Percentiles rank a stretch among this genome's conserved stretches.
These are phyloP conservation scores for Zygaena filipendulae DNA, from an alignment of 2,888 invertebrate genomes.

Conservation along the genomic window DNA sequence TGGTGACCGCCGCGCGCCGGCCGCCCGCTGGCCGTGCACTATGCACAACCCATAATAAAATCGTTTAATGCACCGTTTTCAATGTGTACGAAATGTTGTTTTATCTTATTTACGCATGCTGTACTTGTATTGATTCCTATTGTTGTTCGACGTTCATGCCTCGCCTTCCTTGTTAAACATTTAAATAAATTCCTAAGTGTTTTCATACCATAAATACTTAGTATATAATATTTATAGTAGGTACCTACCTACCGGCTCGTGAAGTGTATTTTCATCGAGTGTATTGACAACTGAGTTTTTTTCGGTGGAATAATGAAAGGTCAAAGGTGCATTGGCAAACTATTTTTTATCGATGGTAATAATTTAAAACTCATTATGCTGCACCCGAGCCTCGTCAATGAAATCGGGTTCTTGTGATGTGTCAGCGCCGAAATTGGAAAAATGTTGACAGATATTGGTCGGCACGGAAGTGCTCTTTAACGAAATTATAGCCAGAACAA, in stretches of 20 bases:
- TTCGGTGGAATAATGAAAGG: slow-evolving; percentile 58
- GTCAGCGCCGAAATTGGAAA: slow-evolving; percentile 55
- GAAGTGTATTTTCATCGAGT: no score
- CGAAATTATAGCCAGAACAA: slow-evolving; percentile 56
- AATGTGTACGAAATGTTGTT: slow-evolving; percentile 2
- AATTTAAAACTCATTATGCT: slow-evolving; percentile 66
- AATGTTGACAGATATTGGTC: slow-evolving; percentile 66
- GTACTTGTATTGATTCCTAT: no score
- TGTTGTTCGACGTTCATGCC: no score
- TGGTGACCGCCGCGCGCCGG: slow-evolving; percentile 28
- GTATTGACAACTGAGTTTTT: no score
- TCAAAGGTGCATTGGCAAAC: slow-evolving; percentile 39
- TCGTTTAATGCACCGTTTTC: slow-evolving; percentile 18
- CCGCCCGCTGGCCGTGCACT: slow-evolving; percentile 11
- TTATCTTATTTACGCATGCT: no score
- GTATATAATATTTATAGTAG: no score
- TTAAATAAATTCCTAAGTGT: no score
- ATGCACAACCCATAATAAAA: no score
- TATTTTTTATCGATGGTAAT: slow-evolving; percentile 63
- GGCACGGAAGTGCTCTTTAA: slow-evolving; percentile 61
- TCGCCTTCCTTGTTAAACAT: no score
- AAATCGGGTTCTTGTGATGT: slow-evolving; percentile 66
- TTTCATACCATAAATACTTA: no score
- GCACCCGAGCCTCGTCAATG: slow-evolving; percentile 58
- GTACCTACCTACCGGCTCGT: no score